Evolutionary conservation across 2,113 vertebrate genomes (phyloP).

Genomic region (Bubo bubo): DNA sequence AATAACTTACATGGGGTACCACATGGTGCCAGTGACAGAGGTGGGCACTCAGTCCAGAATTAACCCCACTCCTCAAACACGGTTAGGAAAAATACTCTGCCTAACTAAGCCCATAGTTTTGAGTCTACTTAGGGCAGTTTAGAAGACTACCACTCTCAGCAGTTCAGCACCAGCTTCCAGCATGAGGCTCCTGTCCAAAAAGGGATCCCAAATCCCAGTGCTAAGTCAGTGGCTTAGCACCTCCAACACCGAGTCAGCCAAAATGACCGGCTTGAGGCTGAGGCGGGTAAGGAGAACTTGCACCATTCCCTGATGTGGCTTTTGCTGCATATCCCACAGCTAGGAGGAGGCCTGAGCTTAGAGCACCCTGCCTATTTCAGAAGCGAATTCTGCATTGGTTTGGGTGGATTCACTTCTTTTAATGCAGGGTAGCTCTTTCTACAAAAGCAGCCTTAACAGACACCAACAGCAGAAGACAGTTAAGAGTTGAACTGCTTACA

Average conservation of each 20-base stretch:
- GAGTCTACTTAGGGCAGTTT: neutral
- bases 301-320: neutral
- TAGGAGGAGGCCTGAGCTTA: neutral
- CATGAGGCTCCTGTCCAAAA: fast-evolving
- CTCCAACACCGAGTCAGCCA: fast-evolving
- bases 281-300: fast-evolving
- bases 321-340: neutral
- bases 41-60: neutral
- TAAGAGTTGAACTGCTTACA: neutral
- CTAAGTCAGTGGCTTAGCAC: no score
- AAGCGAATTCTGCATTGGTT: neutral
- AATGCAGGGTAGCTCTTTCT: neutral
- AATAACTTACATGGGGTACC: neutral
- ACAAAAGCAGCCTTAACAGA: neutral
- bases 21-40: fast-evolving
- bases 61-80: neutral
- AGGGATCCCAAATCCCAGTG: fast-evolving
- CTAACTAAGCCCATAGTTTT: neutral
- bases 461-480: neutral
- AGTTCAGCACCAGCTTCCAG: neutral
- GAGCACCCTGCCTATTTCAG: neutral
- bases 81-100: neutral
- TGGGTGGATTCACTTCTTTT: neutral
- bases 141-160: neutral
- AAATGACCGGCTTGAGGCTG: fast-evolving